Conservation (phyloP, 2,113 vertebrate species). For the human region GRCh38 chr17:10721501-10722000, state of each 20-base stretch:
- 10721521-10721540: too few species aligned
- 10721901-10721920: neutral
- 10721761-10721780: neutral
- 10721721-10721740: neutral
- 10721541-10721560: too few species aligned
- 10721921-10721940: neutral
- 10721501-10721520: too few species aligned
- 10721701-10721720: neutral
- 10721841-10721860: slow-evolving; percentile 2
- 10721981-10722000: neutral
- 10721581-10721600: too few species aligned
- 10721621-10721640: too few species aligned
- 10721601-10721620: too few species aligned
- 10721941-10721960: neutral
- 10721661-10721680: neutral
- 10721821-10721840: neutral
- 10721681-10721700: neutral
- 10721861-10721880: neutral
- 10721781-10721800: neutral
- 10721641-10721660: neutral
- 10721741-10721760: neutral
- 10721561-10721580: too few species aligned
- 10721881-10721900: neutral
- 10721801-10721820: neutral
- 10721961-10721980: neutral